These are phyloP conservation scores for Epinephelus fuscoguttatus DNA, from an alignment of 2,113 vertebrate genomes.

Conservation along the genomic window DNA sequence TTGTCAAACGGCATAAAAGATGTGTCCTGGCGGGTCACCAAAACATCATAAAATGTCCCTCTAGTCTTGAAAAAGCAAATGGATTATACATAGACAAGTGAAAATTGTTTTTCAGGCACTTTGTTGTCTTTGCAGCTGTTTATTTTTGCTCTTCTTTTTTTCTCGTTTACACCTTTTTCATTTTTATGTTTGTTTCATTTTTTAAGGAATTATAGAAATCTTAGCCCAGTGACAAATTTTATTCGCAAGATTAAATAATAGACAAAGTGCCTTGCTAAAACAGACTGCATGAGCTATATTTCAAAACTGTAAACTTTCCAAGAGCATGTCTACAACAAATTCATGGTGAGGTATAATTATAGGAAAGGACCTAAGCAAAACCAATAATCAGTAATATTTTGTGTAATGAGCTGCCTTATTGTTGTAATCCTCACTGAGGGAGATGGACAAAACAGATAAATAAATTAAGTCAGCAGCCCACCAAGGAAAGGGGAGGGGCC, in stretches of 20 bases:
- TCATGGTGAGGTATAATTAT: neutral
- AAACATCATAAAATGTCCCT: constrained; percentile 46
- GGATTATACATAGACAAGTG: constrained; percentile 13
- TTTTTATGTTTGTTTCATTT: neutral
- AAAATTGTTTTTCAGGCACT: constrained; percentile 36
- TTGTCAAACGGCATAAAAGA: constrained; percentile 50
- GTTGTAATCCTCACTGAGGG: constrained; percentile 46
- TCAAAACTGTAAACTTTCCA: neutral
- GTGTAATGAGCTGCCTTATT: constrained; percentile 14
- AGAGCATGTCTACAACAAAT: neutral
- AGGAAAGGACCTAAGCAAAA: neutral
- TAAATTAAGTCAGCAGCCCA: constrained; percentile 49
- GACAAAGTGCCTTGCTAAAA: neutral
- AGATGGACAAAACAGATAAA: constrained; percentile 42
- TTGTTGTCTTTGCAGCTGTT: constrained; percentile 25
- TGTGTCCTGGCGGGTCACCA: constrained; percentile 4
- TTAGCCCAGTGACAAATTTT: neutral
- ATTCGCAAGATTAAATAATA: no score
- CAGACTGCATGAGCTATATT: neutral
- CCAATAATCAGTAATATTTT: neutral
- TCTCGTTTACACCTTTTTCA: neutral
- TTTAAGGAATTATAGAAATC: neutral
- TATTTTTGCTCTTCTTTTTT: constrained; percentile 10
- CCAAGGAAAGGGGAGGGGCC: constrained; percentile 47
- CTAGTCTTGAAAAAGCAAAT: constrained; percentile 6